These are phyloP conservation scores for Sinodicranocentrus sp. DNA, from an alignment of 2,888 invertebrate genomes.

Conservation along the genomic window DNA sequence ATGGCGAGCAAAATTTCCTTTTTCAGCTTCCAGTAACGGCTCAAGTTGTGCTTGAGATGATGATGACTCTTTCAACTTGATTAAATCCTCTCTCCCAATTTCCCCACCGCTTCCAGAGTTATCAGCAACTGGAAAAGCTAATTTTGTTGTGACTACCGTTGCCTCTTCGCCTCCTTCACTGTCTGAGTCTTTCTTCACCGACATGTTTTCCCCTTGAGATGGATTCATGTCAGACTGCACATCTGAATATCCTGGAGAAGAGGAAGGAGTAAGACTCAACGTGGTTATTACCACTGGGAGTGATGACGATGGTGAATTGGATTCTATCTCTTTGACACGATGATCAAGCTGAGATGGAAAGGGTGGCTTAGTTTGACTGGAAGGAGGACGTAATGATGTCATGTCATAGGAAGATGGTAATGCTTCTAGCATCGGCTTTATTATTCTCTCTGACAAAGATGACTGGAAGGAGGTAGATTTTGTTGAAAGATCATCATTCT, in stretches of 20 bases:
- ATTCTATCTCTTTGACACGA: conserved; percentile 55
- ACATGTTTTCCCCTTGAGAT: conserved; percentile 28
- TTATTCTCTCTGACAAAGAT: conserved; percentile 55
- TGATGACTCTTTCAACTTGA: conserved; percentile 51
- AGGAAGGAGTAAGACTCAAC: conserved; percentile 40
- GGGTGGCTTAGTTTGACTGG: conserved; percentile 27
- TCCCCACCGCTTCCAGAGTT: conserved; percentile 22
- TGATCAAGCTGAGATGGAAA: conserved; percentile 13
- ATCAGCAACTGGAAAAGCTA: conserved; percentile 57
- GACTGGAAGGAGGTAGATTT: conserved; percentile 36
- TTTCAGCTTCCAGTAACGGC: conserved; percentile 29
- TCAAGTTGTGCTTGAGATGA: conserved; percentile 1
- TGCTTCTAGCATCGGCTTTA: conserved; percentile 28
- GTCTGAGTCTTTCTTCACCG: neutral
- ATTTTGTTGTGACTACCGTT: conserved; percentile 60
- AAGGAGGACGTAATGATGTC: conserved; percentile 39
- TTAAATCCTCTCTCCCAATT: conserved; percentile 44
- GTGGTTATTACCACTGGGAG: conserved; percentile 29
- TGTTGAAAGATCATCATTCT: conserved; percentile 1
- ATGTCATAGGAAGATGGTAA: conserved; percentile 44
- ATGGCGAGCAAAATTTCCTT: conserved; percentile 35
- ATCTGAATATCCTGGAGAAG: neutral
- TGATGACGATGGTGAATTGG: conserved; percentile 52
- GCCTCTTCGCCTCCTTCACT: conserved; percentile 38
- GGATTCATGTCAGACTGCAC: neutral